These are phyloP conservation scores for Eutrigla gurnardus DNA, from an alignment of 2,797 vertebrate species.

Conservation along the genomic window DNA sequence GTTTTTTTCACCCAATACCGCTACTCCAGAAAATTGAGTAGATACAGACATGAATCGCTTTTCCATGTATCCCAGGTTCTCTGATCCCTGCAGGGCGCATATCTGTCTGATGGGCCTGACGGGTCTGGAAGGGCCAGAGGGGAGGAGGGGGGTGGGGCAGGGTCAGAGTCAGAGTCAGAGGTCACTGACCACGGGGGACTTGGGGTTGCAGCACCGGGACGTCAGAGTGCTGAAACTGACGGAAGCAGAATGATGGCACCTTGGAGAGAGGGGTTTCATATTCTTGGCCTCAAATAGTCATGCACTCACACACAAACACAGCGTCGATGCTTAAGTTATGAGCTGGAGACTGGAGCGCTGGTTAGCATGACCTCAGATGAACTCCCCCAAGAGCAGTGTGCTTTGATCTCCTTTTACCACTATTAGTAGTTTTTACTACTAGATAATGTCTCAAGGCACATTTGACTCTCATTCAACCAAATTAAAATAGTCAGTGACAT, in stretches of 20 bases:
- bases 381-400: conserved; percentile 59
- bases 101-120: conserved; percentile 64
- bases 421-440: conserved; percentile 13
- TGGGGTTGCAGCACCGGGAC: conserved; percentile 58
- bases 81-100: conserved; percentile 70
- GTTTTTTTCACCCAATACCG: conserved; percentile 49
- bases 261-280: conserved; percentile 66
- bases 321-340: conserved; percentile 80
- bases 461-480: conserved; percentile 49
- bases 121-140: conserved; percentile 36
- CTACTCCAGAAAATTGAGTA: conserved; percentile 43
- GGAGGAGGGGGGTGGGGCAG: conserved; percentile 1
- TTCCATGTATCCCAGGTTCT: conserved; percentile 62
- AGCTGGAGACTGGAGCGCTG: conserved; percentile 65
- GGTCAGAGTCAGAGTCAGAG: conserved; percentile 46
- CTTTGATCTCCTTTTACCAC: conserved; percentile 77
- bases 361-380: conserved; percentile 76
- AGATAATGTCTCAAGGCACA: conserved; percentile 58
- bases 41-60: conserved; percentile 64
- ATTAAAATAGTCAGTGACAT: conserved; percentile 57
- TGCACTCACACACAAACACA: conserved; percentile 58
- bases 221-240: conserved; percentile 68
- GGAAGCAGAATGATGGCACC: conserved; percentile 78
- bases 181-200: conserved; percentile 61
- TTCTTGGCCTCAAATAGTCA: conserved; percentile 66